Evolutionary conservation across 2,113 vertebrate species (phyloP), one percentile per base, ranked within the genome.

Genomic region (Callorhinus ursinus): DNA sequence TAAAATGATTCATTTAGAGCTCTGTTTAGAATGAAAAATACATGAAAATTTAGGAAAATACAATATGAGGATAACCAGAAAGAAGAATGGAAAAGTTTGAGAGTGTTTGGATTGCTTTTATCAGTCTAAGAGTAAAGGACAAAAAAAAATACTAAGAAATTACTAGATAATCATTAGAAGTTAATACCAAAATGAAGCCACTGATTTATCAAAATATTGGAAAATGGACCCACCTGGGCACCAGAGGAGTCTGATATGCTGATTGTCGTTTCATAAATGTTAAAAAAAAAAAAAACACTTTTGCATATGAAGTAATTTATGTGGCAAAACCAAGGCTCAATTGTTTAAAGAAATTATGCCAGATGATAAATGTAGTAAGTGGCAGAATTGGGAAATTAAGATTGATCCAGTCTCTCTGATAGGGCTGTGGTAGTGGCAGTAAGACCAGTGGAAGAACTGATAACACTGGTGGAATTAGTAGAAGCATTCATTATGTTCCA

Each of bases 341-440:
- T 15, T 53, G 2, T 63, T 59, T 24, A 81, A 88, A 61, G 14
- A 72, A 87, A 86, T 42, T n/a, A 15, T 80, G 6, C 2, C n/a
- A 80, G 19, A 11, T 39, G 33, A 61, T 61, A 67, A 79, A 86
- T 42, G 7, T 65, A 72, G 10, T 55, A 57, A 92, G 22, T 74
- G 76, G 15, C 63, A 46, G 8, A 88, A 72, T 24, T 49, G 12
- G 7, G n/a, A 74, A 92, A 65, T 33, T 18, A 36, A 24, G 13
- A 53, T 72, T 36, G 65, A 53, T 63, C 12, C 28, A 55, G 2
- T 22, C 0, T 36, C n/a, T 76, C 19, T 74, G 18, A 19, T 5
- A 21, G 19, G 26, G 14, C 53, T 15, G 1, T 4, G 13, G 0
- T 7, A 33, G 31, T 3, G 39, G 13, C 1, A 11, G 19, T 1